phyloP scores from a whole-genome alignment of 2,797 vertebrate genomes.

The Crypturellus tataupa region DNA sequence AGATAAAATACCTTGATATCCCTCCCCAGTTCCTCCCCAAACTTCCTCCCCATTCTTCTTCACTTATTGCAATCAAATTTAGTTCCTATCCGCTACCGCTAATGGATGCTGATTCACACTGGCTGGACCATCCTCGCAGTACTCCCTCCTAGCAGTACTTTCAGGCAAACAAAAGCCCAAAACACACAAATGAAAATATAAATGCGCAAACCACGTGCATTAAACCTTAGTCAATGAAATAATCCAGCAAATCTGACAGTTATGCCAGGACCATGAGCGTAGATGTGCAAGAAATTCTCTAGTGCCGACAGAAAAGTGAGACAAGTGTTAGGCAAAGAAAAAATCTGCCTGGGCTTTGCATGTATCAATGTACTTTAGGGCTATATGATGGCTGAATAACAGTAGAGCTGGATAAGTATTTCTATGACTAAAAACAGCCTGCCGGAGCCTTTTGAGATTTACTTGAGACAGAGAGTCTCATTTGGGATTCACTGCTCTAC shows the following conservation, averaged over 20 bases:
- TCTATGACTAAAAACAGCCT: neutral
- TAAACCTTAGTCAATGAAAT: neutral
- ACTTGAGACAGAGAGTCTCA: neutral
- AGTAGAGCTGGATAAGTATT: neutral
- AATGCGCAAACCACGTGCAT: neutral
- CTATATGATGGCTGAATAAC: neutral
- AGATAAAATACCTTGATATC: constrained; percentile 33
- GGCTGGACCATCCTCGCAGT: neutral
- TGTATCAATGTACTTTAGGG: fast-evolving
- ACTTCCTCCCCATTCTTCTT: constrained; percentile 45
- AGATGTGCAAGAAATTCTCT: neutral
- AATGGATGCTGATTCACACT: neutral
- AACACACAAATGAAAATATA: neutral
- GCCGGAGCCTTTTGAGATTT: neutral
- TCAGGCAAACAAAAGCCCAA: neutral
- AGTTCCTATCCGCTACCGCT: neutral
- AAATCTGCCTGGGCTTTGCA: neutral
- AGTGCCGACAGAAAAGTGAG: neutral
- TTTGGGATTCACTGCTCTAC: neutral
- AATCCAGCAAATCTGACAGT: fast-evolving
- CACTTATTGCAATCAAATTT: constrained; percentile 38
- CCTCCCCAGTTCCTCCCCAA: neutral
- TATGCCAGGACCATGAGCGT: neutral
- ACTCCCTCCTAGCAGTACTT: constrained; percentile 7
- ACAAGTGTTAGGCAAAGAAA: neutral